phyloP scores from a whole-genome alignment of 2,797 vertebrate species.

The Lagocephalus sceleratus region DNA sequence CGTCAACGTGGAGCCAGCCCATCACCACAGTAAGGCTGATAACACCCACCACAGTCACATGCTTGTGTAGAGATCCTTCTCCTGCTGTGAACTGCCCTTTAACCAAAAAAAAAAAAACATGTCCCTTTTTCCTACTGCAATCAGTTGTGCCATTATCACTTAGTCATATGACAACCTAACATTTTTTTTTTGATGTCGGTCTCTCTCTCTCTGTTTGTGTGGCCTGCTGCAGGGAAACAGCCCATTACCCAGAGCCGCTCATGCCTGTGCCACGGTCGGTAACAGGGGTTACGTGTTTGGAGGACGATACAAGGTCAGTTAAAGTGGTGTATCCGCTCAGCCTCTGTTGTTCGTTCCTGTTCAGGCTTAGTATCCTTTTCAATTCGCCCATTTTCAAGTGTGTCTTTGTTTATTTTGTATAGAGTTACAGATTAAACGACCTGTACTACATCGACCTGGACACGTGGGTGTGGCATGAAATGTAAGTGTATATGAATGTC shows the following conservation, averaged over 20 bases:
- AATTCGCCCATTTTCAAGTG: not conserved
- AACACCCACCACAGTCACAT: not conserved
- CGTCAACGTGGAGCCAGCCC: conserved; percentile 88
- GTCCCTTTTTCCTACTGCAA: not conserved
- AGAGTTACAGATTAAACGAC: conserved; percentile 93
- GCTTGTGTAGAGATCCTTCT: not conserved
- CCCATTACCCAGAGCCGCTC: conserved; percentile 91
- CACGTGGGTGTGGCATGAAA: conserved; percentile 93
- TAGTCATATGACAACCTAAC: not conserved
- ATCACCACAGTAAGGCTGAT: conserved; percentile 79
- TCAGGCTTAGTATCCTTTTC: not conserved
- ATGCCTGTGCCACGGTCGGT: conserved; percentile 88
- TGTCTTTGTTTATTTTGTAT: not conserved
- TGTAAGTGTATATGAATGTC: conserved; percentile 71
- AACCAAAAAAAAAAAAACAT: too few species aligned
- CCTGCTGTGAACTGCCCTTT: not conserved
- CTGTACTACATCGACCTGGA: conserved; percentile 91
- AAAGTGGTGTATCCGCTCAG: not conserved
- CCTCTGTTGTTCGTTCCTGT: not conserved
- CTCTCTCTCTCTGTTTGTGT: not conserved
- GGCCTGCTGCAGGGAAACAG: conserved; percentile 79
- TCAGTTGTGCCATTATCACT: too few species aligned
- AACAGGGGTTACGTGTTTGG: conserved; percentile 94
- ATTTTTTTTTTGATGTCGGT: not conserved
- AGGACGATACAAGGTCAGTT: conserved; percentile 86